Evolutionary conservation across 2,797 vertebrate species (phyloP).

Genomic region (Tokudaia muenninki): DNA sequence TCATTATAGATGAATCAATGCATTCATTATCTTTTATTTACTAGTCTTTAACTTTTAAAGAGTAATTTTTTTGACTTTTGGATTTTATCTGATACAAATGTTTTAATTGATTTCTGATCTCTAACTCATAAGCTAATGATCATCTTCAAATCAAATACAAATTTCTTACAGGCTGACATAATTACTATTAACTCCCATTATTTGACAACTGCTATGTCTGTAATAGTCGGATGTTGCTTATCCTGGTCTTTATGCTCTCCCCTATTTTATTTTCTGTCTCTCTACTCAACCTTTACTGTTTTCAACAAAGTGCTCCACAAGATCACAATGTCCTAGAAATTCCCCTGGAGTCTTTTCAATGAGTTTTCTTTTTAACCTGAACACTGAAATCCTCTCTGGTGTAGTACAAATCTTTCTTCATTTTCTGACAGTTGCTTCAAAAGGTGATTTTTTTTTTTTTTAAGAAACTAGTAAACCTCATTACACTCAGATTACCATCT

Average conservation of each 20-base stretch:
- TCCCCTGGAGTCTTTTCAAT: constrained; percentile 41
- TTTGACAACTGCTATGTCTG: background rate
- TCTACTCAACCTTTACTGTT: constrained; percentile 15
- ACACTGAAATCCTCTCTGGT: constrained; percentile 40
- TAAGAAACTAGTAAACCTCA: constrained; percentile 64
- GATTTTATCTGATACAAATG: background rate
- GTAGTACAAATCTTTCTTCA: constrained; percentile 64
- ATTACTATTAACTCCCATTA: constrained; percentile 27
- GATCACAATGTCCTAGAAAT: constrained; percentile 53
- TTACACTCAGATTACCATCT: constrained; percentile 60
- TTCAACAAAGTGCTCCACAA: constrained; percentile 28
- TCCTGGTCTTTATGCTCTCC: background rate
- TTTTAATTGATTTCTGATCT: constrained; percentile 51
- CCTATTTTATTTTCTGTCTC: constrained; percentile 1
- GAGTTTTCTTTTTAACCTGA: constrained; percentile 56
- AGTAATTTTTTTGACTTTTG: constrained; percentile 11
- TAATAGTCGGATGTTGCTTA: constrained; percentile 2
- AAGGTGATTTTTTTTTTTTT: constrained; percentile 40
- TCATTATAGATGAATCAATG: constrained; percentile 30
- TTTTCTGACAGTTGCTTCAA: constrained; percentile 72
- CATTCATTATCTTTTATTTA: background rate
- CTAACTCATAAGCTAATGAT: background rate
- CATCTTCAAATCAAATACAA: background rate
- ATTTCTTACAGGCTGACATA: constrained; percentile 25
- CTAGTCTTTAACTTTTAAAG: constrained; percentile 17